phyloP scores from a whole-genome alignment of 2,797 vertebrate species.

The Heteromormyrus szaboi region DNA sequence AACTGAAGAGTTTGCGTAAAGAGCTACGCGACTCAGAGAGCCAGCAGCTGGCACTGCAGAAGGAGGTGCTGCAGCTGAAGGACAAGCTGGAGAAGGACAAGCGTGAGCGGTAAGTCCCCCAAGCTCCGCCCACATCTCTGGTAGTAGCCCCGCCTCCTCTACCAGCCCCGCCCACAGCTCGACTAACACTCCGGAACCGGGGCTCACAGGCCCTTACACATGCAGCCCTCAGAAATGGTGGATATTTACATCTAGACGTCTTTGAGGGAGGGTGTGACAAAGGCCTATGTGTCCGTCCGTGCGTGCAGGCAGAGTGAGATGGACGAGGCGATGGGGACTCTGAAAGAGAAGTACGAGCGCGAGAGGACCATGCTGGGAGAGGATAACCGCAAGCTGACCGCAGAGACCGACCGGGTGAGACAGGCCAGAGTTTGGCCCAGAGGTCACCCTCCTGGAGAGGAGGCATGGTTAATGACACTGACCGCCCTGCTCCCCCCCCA shows the following conservation, averaged over 20 bases:
- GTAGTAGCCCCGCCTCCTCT: too few relatives aligned
- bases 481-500: not conserved
- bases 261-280: not conserved
- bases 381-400: slow-evolving; percentile 80
- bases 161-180: not conserved
- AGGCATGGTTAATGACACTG: too few relatives aligned
- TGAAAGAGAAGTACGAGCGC: slow-evolving; percentile 80
- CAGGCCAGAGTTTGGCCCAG: not conserved
- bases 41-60: slow-evolving; percentile 76
- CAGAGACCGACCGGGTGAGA: slow-evolving; percentile 80
- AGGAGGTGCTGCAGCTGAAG: slow-evolving; percentile 76
- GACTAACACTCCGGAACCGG: not conserved
- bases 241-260: not conserved
- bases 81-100: slow-evolving; percentile 86
- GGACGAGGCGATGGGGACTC: slow-evolving; percentile 70
- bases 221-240: not conserved
- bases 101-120: slow-evolving; percentile 70
- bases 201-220: not conserved
- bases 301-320: slow-evolving; percentile 72
- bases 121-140: not conserved
- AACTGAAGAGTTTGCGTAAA: slow-evolving; percentile 82
- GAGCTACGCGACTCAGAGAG: slow-evolving; percentile 85
- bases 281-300: not conserved
- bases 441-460: not conserved
- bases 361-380: slow-evolving; percentile 75